Percentiles rank a stretch among this genome's conserved stretches.
These are phyloP conservation scores for Diplogasteroides magnus DNA, from an alignment of 1,140 invertebrate species.

Conservation along the genomic window DNA sequence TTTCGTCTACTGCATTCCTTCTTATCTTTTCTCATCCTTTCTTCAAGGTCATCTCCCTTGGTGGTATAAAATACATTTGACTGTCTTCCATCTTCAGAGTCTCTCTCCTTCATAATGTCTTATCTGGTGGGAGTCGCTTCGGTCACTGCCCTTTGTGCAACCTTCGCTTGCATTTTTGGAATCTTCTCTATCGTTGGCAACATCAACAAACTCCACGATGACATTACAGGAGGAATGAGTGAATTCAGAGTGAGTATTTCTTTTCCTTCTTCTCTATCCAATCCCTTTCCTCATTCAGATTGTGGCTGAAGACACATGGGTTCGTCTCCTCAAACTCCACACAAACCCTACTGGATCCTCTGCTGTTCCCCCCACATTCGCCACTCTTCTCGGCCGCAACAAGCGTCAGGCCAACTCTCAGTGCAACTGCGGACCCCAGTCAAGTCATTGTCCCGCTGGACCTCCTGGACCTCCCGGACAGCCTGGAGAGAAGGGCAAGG, in stretches of 20 bases:
- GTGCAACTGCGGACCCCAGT: slow-evolving; percentile 31
- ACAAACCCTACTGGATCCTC: slow-evolving; percentile 16
- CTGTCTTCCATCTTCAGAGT: no score
- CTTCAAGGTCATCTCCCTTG: no score
- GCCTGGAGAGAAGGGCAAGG: slow-evolving; percentile 27
- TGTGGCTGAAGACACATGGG: slow-evolving; percentile 27
- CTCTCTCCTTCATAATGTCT: background rate
- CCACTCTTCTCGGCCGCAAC: slow-evolving; percentile 22
- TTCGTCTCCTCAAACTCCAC: slow-evolving; percentile 23
- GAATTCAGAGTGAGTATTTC: background rate
- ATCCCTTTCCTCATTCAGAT: no score
- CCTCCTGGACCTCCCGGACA: slow-evolving; percentile 29
- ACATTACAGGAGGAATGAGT: slow-evolving; percentile 1
- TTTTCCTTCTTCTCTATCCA: no score
- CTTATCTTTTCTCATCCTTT: no score
- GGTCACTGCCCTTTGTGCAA: slow-evolving; percentile 7
- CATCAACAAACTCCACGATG: slow-evolving; percentile 25
- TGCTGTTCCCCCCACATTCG: slow-evolving; percentile 9
- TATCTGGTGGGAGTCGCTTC: background rate
- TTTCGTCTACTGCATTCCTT: no score
- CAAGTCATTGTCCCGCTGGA: slow-evolving; percentile 31
- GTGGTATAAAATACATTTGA: no score
- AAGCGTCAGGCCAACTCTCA: slow-evolving; percentile 12
- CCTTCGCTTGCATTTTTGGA: slow-evolving; percentile 11
- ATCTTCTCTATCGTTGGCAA: slow-evolving; percentile 24